These are phyloP conservation scores for Stegodyphus dumicola DNA, from an alignment of 1,140 invertebrate genomes.

Conservation along the genomic window DNA sequence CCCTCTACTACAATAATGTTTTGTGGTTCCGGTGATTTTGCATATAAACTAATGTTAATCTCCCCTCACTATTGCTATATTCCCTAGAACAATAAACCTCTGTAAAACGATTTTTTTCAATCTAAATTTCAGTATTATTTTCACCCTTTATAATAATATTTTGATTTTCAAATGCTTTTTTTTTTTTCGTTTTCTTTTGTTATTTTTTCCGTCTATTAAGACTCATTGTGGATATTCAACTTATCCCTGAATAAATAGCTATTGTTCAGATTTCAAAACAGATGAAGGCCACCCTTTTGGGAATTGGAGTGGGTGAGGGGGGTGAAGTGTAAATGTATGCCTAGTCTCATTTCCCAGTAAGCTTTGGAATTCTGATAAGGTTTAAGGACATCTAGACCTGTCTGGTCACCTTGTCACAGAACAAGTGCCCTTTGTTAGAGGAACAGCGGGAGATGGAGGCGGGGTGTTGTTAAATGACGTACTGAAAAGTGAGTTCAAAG, in stretches of 20 bases:
- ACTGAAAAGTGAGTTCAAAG: too few species aligned
- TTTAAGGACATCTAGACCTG: slow-evolving; percentile 1
- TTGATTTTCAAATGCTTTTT: too few species aligned
- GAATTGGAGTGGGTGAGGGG: background rate
- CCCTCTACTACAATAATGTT: too few species aligned
- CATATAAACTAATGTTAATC: too few species aligned
- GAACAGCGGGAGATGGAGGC: background rate
- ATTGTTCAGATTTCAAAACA: slow-evolving; percentile 3
- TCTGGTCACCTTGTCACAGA: background rate
- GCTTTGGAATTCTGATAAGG: slow-evolving; percentile 1
- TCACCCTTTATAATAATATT: too few species aligned
- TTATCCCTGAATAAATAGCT: slow-evolving; percentile 2
- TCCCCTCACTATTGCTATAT: too few species aligned
- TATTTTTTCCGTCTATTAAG: slow-evolving; percentile 3
- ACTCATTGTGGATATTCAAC: background rate
- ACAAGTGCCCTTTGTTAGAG: background rate
- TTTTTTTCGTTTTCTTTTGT: slow-evolving; percentile 1
- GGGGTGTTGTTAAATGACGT: too few species aligned
- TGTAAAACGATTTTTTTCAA: too few species aligned
- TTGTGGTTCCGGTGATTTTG: too few species aligned
- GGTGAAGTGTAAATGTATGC: background rate
- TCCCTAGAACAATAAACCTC: too few species aligned
- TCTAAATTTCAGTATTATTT: too few species aligned
- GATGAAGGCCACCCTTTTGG: background rate
- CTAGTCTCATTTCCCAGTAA: slow-evolving; percentile 2